Base-by-base conservation (phyloP, 2,797 vertebrate species). In the Sebastes minor region DNA sequence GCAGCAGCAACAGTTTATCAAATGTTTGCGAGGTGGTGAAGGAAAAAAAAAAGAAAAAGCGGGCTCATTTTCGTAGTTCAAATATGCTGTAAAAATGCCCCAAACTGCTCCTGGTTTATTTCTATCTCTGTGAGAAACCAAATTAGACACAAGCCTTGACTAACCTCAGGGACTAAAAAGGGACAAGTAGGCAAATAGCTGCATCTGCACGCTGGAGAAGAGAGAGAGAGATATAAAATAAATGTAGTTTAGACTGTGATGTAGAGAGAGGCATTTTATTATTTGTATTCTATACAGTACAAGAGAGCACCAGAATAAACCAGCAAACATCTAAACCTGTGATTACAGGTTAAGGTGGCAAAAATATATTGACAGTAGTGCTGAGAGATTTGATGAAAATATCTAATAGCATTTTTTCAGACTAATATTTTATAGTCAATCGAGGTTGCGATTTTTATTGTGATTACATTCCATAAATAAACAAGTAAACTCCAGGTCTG, bases 61-160 rank as follows among this genome's bases (percentile, higher is more conserved):
- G 27, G 20, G 55, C 79, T 86, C 82, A 59, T 91, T 90, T 90
- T 85, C 28, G 60, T 74, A 62, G 70, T 85, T 88, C 82, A 92
- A 89, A 89, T 91, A 89, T 83, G 85, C 82, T 70, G 77, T 90
- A 86, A 90, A 94, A 89, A 87, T 81, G 83, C 90, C 87, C 91
- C 82, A 83, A 91, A 94, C 84, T 87, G 76, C 86, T 84, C 80
- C 61, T 8, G 33, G 91, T 90, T 91, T 94, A 92, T 95, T 94
- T 95, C 74, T 70, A 82, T 84, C 87, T 85, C 80, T 76, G 85
- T 85, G 81, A 87, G 82, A 88, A 92, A 86, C 91, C 63, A 89
- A 92, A 93, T 89, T 88, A 89, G 88, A 91, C 83, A 62, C 85
- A 74, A 83, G 80, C 74, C 76, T 89, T 83, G 78, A 90, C 78